phyloP scores from a whole-genome alignment of 64 coral and sea anemone genomes.

The Pocillopora verrucosa region DNA sequence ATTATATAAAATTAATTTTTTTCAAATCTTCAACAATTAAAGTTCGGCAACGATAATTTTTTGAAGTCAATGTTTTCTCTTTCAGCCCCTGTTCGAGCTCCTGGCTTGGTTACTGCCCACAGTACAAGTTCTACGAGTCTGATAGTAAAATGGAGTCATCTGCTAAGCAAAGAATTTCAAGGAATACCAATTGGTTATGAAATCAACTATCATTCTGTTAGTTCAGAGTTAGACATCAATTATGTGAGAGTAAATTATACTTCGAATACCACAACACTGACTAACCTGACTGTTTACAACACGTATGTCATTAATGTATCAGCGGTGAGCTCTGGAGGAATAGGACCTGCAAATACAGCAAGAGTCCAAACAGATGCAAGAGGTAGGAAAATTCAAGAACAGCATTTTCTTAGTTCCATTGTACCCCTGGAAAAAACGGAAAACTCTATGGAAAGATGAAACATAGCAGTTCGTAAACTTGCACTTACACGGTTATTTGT shows the following conservation, averaged over 20 bases:
- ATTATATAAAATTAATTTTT: neutral
- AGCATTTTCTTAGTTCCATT: too few species aligned
- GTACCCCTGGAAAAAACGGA: too few species aligned
- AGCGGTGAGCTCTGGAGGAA: constrained; percentile 12
- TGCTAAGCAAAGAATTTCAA: neutral
- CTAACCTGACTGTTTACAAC: neutral
- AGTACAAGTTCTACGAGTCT: neutral
- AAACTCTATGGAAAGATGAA: too few species aligned
- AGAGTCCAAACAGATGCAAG: neutral
- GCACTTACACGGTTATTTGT: too few species aligned
- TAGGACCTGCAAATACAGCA: neutral
- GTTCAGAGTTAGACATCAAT: neutral
- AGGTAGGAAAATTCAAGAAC: neutral
- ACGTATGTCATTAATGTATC: neutral
- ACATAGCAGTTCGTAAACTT: too few species aligned
- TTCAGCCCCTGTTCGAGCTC: neutral
- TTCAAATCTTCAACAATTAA: neutral
- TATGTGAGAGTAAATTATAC: neutral
- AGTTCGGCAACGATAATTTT: too few species aligned
- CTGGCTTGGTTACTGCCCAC: neutral
- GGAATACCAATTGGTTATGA: neutral
- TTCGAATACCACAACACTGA: neutral
- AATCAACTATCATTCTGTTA: neutral
- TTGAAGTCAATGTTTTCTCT: neutral
- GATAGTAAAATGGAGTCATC: neutral